phyloP scores from a whole-genome alignment of 2,888 invertebrate genomes.

The Amphipoea oculea region DNA sequence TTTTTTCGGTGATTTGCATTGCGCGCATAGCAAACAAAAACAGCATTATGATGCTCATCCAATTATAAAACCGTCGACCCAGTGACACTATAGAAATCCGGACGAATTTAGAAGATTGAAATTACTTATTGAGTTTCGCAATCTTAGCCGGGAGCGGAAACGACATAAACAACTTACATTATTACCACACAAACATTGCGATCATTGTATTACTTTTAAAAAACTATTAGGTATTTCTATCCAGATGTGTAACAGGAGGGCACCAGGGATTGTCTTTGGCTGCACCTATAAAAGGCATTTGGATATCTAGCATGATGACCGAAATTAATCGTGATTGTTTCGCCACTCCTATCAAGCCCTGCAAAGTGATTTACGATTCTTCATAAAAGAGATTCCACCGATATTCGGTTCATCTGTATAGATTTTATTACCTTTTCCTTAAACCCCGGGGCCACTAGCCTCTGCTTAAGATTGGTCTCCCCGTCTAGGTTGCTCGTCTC shows the following conservation, averaged over 20 bases:
- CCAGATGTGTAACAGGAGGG: too few species aligned
- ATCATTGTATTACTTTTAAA: not conserved
- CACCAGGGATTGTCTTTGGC: not conserved
- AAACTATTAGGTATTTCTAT: not conserved
- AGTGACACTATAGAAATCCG: conserved; percentile 40
- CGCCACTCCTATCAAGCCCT: not conserved
- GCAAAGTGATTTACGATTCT: not conserved
- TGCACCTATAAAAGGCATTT: not conserved
- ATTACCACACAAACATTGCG: not conserved
- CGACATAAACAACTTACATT: conserved; percentile 5
- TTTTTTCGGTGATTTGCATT: conserved; percentile 60
- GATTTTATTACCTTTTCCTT: conserved; percentile 91
- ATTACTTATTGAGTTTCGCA: conserved; percentile 7
- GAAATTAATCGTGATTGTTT: not conserved
- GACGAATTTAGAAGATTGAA: conserved; percentile 24
- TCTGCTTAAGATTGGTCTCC: conserved; percentile 98
- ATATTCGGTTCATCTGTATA: not conserved
- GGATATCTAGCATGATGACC: not conserved
- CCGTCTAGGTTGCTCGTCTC: conserved; percentile 99
- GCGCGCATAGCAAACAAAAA: conserved; percentile 49
- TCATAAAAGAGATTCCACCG: not conserved
- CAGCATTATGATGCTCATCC: conserved; percentile 26
- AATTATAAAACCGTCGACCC: conserved; percentile 44
- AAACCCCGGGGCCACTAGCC: conserved; percentile 95
- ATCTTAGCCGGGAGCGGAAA: conserved; percentile 3